Base-by-base conservation (phyloP, 2,888 invertebrate species). In the Crematogaster levior region DNA sequence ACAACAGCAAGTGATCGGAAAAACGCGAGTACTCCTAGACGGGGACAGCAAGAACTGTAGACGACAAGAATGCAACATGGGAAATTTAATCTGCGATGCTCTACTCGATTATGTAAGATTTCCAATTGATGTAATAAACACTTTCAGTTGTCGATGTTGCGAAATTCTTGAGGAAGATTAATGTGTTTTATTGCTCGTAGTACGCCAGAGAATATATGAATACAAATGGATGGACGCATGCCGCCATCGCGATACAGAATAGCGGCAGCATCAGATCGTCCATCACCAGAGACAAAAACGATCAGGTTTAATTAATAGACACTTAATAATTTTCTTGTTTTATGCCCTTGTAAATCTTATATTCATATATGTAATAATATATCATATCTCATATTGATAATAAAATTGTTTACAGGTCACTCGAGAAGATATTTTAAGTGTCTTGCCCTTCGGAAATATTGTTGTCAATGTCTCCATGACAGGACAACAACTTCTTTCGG, bases 1-100 rank as follows among this genome's bases (percentile, higher is more conserved):
- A 81, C 96, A 96, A 12, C 94, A 95, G 30, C 90, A 94, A 61
- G 94, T 96, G 2, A 95, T 98, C 7, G 98, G 98, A 0, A 95
- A 94, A 10, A 96, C 97, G 0, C 96, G 95, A 81, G 97, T 98
- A 0, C 93, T 96, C 65, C 95, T 98, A 51, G 96, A 97, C 83
- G 97, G 97, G 0, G 94, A 95, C 7, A 90, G 94, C 4, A 91
- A 93, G 40, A 93, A 94, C 0, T 98, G 98, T 92, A 96, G 98
- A 53, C 91, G 95, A 37, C 88, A 89, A 51, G 98, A 99, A 94
- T 98, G 98, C 92, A 98, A 98, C 93, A 95, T 98, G 90, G 98
- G 98, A 3, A 98, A 98, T 94, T 93, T 98, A 27, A 95, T 98
- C 75, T 95, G 97, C 0, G 98, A 98, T 91, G 96, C 98, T 0